A percentile compares a stretch with the other conserved stretches of the same genome.
Evolutionary conservation across 2,113 vertebrate species (phyloP).

Genomic region (Mastomys coucha): DNA sequence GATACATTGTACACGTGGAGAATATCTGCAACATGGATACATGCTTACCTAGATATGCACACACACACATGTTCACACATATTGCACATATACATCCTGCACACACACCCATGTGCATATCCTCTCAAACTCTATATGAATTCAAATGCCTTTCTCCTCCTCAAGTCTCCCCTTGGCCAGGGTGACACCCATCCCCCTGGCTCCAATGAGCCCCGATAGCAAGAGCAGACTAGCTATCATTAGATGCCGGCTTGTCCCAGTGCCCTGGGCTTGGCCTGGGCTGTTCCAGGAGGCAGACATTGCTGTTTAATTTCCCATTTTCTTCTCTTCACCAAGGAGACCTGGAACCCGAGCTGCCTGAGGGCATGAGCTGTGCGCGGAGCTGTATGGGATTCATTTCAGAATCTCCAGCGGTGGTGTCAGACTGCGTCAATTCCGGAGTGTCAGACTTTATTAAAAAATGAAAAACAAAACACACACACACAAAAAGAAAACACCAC

Average conservation of each 20-base stretch:
- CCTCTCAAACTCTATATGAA: background rate
- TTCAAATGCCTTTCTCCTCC: background rate
- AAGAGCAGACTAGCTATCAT: background rate
- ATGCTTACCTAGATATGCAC: background rate
- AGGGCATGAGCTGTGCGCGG: background rate
- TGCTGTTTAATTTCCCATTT: slow-evolving; percentile 60
- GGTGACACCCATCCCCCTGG: background rate
- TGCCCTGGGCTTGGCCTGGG: background rate
- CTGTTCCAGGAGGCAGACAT: background rate
- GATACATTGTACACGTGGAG: background rate
- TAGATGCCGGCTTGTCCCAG: background rate
- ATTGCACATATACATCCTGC: background rate
- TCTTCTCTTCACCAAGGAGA: slow-evolving; percentile 39
- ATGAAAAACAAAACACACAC: background rate
- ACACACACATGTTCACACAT: background rate
- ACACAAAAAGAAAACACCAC: background rate
- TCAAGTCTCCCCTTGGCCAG: background rate
- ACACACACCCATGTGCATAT: background rate
- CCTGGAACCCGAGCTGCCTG: background rate
- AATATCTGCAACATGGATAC: too few relatives aligned
- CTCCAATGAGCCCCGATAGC: background rate
- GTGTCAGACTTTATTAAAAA: slow-evolving; percentile 55
- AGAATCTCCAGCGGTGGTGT: background rate
- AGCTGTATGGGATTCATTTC: background rate
- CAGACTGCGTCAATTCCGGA: background rate